Conservation (phyloP, 2,113 vertebrate genomes). For the Peromyscus maniculatus region DNA sequence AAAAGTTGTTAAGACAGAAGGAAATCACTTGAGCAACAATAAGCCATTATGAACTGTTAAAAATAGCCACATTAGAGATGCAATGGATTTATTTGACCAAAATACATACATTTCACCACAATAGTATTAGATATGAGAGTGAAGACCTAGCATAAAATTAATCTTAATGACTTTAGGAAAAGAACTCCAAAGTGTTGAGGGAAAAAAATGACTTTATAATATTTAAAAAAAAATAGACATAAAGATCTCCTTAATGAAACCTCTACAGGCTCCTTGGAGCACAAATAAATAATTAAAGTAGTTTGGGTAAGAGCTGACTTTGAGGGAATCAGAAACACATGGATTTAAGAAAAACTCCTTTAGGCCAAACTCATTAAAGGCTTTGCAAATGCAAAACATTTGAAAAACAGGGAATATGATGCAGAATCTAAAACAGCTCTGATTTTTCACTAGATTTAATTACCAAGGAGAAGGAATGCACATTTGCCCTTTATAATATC, state of each 20-base stretch:
- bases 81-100: not conserved
- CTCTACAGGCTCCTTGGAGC: constrained; percentile 38
- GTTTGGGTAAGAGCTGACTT: constrained; percentile 65
- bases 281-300: constrained; percentile 80
- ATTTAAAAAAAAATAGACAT: constrained; percentile 57
- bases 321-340: constrained; percentile 78
- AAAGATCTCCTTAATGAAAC: constrained; percentile 55
- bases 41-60: constrained; percentile 40
- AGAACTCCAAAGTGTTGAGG: not conserved
- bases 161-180: not conserved
- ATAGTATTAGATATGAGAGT: not conserved
- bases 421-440: constrained; percentile 64
- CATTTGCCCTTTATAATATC: not conserved
- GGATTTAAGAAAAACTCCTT: constrained; percentile 71
- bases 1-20: constrained; percentile 64
- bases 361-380: constrained; percentile 78
- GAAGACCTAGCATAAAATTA: not conserved
- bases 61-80: constrained; percentile 9
- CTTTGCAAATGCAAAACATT: constrained; percentile 77
- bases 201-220: constrained; percentile 46
- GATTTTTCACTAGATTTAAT: constrained; percentile 67
- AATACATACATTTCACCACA: not conserved
- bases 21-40: constrained; percentile 55
- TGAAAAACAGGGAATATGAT: constrained; percentile 59
- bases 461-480: constrained; percentile 50